Percentiles rank a stretch among this genome's conserved stretches.
Conservation (phyloP, 2,113 vertebrate genomes). For the Perca schrenkii region DNA sequence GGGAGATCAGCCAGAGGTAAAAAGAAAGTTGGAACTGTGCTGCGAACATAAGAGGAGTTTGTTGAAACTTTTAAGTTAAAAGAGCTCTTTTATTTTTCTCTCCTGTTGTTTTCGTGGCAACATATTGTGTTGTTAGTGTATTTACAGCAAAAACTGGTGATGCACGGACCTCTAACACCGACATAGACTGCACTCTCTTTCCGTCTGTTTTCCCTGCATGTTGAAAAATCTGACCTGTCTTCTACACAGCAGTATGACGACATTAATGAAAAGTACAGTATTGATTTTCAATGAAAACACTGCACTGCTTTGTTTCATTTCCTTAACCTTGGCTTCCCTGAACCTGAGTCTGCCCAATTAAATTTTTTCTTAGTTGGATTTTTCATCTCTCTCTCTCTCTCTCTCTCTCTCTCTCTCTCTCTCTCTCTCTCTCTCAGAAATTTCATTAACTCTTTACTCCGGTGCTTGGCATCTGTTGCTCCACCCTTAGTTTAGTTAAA, state of each 20-base stretch:
- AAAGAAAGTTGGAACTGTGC: slow-evolving; percentile 21
- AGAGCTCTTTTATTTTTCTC: not conserved
- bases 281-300: slow-evolving; percentile 80
- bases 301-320: slow-evolving; percentile 76
- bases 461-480: slow-evolving; percentile 61
- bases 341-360: slow-evolving; percentile 67
- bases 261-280: slow-evolving; percentile 74
- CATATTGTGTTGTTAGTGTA: not conserved
- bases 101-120: slow-evolving; percentile 9
- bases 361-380: slow-evolving; percentile 64
- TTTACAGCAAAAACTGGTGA: not conserved
- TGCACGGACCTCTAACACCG: not conserved
- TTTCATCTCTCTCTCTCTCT: slow-evolving; percentile 54
- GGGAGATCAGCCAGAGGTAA: slow-evolving; percentile 62
- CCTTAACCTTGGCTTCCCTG: slow-evolving; percentile 70
- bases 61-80: slow-evolving; percentile 19
- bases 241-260: slow-evolving; percentile 56
- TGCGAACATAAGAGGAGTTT: slow-evolving; percentile 17
- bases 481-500: slow-evolving; percentile 7
- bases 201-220: slow-evolving; percentile 39
- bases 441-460: slow-evolving; percentile 67
- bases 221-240: slow-evolving; percentile 54
- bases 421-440: slow-evolving; percentile 44
- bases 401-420: slow-evolving; percentile 28
- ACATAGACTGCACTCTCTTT: slow-evolving; percentile 29